phyloP scores from a whole-genome alignment of 2,888 invertebrate genomes.

The Pinctada fucata region DNA sequence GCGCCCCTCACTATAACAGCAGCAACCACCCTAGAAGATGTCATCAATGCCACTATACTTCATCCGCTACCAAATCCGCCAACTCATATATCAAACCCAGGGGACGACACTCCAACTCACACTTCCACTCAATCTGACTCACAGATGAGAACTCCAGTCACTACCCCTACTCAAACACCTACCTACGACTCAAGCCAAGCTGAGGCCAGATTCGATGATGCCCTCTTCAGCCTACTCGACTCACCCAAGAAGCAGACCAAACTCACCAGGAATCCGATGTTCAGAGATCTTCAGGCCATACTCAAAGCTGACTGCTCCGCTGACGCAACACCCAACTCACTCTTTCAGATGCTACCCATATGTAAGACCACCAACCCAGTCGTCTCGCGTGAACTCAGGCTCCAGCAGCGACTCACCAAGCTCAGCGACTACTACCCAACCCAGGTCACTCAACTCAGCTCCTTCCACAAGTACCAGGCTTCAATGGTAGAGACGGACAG shows the following conservation, averaged over 20 bases:
- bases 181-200: constrained; percentile 19
- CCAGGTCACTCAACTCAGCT: too few relatives aligned
- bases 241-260: constrained; percentile 26
- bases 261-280: constrained; percentile 45
- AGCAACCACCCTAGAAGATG: too few relatives aligned
- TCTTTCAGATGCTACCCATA: constrained; percentile 43
- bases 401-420: constrained; percentile 47
- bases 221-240: constrained; percentile 41
- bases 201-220: constrained; percentile 40
- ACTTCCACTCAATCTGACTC: too few relatives aligned
- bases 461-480: constrained; percentile 39
- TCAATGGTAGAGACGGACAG: constrained; percentile 52
- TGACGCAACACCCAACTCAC: constrained; percentile 40
- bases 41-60: too few relatives aligned
- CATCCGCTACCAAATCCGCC: too few relatives aligned
- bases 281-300: constrained; percentile 46
- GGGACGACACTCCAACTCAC: too few relatives aligned
- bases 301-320: constrained; percentile 43
- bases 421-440: constrained; percentile 42
- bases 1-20: too few relatives aligned
- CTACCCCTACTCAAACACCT: too few relatives aligned
- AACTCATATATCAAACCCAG: too few relatives aligned
- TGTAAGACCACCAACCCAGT: constrained; percentile 29
- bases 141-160: too few relatives aligned
- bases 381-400: constrained; percentile 43